Evolutionary conservation across 2,888 invertebrate species (phyloP), one percentile per base, ranked within the genome.

Genomic region (Cynaeus angustus): DNA sequence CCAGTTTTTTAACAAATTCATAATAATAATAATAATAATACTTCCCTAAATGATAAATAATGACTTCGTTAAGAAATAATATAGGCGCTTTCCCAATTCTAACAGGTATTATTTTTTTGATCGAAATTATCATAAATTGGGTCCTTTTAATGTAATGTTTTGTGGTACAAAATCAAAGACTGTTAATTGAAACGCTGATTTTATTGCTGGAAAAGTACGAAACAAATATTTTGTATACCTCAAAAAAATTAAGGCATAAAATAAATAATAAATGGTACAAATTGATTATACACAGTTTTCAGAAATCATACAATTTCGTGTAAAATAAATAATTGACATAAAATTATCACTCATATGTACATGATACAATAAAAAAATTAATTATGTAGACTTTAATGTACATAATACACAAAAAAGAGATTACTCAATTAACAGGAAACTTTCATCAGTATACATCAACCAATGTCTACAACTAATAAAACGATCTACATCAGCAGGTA

Each of bases 131-230:
- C n/a, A n/a, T n/a, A n/a, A n/a, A n/a, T n/a, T n/a, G n/a, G n/a
- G n/a, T n/a, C n/a, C n/a, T n/a, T n/a, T n/a, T n/a, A n/a, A n/a
- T n/a, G n/a, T n/a, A n/a, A n/a, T n/a, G n/a, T n/a, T n/a, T n/a
- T n/a, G 28, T n/a, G 33, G 33, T 33, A 33, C 2, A 2, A 33
- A 33, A 33, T 33, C 33, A 33, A n/a, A 33, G 9, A 37, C n/a
- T 33, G 7, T 33, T 26, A 56, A 56, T 16, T 56, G 21, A 56
- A 56, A 41, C 41, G 26, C 6, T 16, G 13, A 56, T n/a, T 56
- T 56, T 56, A 56, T 56, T 56, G 41, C 56, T 56, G 56, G 9
- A 52, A 52, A 52, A 52, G 52, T 52, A 30, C 30, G 33, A 52
- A 52, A 52, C 30, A 52, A 52, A 52, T 33, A 52, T 12, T 52